A percentile compares a stretch with the other conserved stretches of the same genome.
phyloP scores from a whole-genome alignment of 2,797 vertebrate genomes.

The Manis javanica region DNA sequence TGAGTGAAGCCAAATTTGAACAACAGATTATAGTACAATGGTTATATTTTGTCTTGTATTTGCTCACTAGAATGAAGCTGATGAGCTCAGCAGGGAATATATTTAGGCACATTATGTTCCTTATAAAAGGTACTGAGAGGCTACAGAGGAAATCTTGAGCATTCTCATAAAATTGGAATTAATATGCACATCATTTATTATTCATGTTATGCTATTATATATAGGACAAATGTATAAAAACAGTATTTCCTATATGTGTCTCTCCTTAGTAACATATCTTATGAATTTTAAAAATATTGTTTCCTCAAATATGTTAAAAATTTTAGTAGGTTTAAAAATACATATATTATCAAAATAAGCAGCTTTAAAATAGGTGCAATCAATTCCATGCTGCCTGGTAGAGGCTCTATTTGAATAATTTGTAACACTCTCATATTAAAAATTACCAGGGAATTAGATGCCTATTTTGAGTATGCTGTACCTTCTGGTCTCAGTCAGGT shows the following conservation, averaged over 20 bases:
- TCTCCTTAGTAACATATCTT: not conserved
- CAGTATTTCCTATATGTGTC: not conserved
- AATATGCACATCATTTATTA: slow-evolving; percentile 14
- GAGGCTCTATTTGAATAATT: not conserved
- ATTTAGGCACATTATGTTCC: not conserved
- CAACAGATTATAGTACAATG: not conserved
- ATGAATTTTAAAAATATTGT: not conserved
- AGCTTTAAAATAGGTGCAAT: not conserved
- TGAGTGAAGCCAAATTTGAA: not conserved
- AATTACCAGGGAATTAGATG: not conserved
- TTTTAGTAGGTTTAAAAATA: slow-evolving; percentile 7
- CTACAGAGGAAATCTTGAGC: not conserved
- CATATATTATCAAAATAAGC: slow-evolving; percentile 16
- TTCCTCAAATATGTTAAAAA: slow-evolving; percentile 20
- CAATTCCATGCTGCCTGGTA: not conserved
- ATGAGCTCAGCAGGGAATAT: not conserved
- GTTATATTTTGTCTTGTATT: not conserved
- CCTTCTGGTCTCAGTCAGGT: not conserved
- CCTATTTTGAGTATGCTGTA: not conserved
- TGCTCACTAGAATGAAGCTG: slow-evolving; percentile 25
- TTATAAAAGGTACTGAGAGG: not conserved
- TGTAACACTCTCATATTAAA: not conserved
- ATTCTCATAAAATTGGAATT: slow-evolving; percentile 33
- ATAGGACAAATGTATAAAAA: not conserved
- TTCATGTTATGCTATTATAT: not conserved